Evolutionary conservation across 2,797 vertebrate genomes (phyloP).

Genomic region (Myotis vivesi): DNA sequence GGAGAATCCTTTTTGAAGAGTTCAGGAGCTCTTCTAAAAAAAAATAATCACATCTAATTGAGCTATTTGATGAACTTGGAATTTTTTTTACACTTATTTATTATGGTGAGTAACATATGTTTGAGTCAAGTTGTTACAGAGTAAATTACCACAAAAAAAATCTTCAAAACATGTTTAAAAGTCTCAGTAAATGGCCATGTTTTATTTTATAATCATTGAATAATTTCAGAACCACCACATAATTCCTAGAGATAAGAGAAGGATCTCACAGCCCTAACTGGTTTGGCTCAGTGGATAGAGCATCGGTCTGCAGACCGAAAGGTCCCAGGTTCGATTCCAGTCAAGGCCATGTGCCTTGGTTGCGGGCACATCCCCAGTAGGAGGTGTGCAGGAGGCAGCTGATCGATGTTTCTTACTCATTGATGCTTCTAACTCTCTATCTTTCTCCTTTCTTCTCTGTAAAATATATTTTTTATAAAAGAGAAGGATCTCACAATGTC

Average conservation of each 20-base stretch:
- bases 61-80: background rate
- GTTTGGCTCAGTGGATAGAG: too few species aligned
- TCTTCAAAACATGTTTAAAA: background rate
- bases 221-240: background rate
- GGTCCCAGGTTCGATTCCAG: too few species aligned
- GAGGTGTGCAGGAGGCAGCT: too few species aligned
- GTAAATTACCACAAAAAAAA: background rate
- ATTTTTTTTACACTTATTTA: background rate
- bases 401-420: too few species aligned
- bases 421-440: too few species aligned
- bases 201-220: background rate
- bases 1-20: background rate
- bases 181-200: background rate
- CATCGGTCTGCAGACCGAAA: too few species aligned
- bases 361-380: too few species aligned
- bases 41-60: background rate
- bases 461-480: background rate
- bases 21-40: conserved; percentile 20
- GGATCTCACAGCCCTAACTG: background rate
- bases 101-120: background rate
- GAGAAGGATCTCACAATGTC: background rate
- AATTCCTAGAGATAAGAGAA: background rate
- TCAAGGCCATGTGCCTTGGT: too few species aligned
- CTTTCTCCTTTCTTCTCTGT: too few species aligned
- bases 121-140: background rate